Evolutionary conservation across 1,140 invertebrate genomes (phyloP), one percentile per base, ranked within the genome.

Genomic region (Aphelenchoides avenae): DNA sequence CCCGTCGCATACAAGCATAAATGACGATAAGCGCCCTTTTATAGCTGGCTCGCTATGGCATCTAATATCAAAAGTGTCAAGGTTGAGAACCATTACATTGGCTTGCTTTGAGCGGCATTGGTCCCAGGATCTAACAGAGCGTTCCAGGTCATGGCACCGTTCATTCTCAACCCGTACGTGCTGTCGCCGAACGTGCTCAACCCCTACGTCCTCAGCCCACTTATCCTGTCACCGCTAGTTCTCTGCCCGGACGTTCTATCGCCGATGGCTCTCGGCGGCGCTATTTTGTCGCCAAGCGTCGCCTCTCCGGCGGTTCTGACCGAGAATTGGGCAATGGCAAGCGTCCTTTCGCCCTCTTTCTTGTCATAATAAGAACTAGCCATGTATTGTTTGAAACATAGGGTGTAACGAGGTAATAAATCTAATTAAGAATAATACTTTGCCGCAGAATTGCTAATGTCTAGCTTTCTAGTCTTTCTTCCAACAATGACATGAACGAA

Each of bases 281-380:
- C 49, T 5, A 66, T 68, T 5, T 39, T 68, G 1, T 61, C 52
- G n/a, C 65, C 65, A 3, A 57, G 47, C n/a, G 73, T 74, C 2
- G 43, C 58, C 9, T 74, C 71, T 9, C 71, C 71, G 7, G 58
- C 70, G 9, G 63, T 73, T 11, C 42, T 76, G 1, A 75, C 71
- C 0, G 71, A 76, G 43, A 57, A 54, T 1, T 44, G 48, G 29
- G 34, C 76, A 0, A 73, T 70, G 63, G 70, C 67, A 7, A 58
- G 41, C 37, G 69, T 73, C n/a, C 64, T 73, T 6, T 73, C 70
- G 2, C 70, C 70, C 9, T 57, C 68, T 42, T 73, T 71, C 79
- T 30, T n/a, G n/a, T n/a, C n/a, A n/a, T n/a, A n/a, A n/a, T n/a
- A n/a, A n/a, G n/a, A n/a, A n/a, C n/a, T n/a, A n/a, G n/a, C n/a